Base-by-base conservation (phyloP, 1,140 invertebrate genomes). In the Rhagoletis pomonella region DNA sequence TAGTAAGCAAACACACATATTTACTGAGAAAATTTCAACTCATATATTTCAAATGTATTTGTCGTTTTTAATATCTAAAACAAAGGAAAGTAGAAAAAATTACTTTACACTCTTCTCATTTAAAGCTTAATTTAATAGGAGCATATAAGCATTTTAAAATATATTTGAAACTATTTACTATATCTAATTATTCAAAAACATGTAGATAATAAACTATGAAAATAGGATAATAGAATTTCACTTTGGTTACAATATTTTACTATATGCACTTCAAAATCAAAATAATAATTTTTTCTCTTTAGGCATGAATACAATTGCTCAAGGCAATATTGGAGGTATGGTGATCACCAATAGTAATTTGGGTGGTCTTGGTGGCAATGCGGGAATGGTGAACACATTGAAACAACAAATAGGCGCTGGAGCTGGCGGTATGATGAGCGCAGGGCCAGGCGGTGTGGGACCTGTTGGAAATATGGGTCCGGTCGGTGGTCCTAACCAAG, bases 281-380 rank as follows among this genome's bases (percentile, higher is more conserved):
- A 29, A 29, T 29, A 39, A 65, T 10, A 67, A n/a, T 55, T 87
- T 69, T 85, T 29, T 29, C 39, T 58, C 19, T 67, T 14, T 14
- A 94, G 95, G 95, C 88, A 96, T 95, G 94, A 95, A 95, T 89
- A 95, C 94, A 67, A 94, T 94, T 88, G 95, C 94, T 73, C 92
- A 93, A 87, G 94, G 94, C 29, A 95, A 94, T 89, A 93, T 93
- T 60, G 94, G 95, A 73, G 95, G 94, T 89, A 96, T 96, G 95
- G 95, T 96, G 89, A 95, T 96, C 93, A 96, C 95, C 3, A 96
- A 95, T 89, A 96, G 95, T 90, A 95, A 94, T 93, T 94, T 96
- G 95, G 95, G 95, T 87, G 90, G 90, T 77, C 94, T 96, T 95
- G 88, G 88, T 42, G 88, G 85, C 2, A 62, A 58, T 44, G 50